Percentiles rank a stretch among this genome's conserved stretches.
Evolutionary conservation across 2,113 vertebrate species (phyloP).

Genomic region (Xiphorhynchus elegans): DNA sequence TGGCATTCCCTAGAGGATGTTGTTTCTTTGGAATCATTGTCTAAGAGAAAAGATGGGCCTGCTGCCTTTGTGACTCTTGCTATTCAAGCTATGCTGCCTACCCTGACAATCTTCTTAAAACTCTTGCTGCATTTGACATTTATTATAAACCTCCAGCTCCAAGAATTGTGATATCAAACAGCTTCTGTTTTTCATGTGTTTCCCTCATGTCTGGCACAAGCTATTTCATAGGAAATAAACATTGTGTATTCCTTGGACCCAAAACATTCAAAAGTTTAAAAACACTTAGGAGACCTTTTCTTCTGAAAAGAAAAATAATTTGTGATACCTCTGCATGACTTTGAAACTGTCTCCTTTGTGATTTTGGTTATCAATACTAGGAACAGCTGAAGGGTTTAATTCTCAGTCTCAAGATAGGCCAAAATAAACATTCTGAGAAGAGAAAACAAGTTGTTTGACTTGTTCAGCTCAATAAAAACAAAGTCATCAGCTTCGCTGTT

Average conservation of each 20-base stretch:
- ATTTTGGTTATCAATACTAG: neutral
- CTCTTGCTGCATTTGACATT: neutral
- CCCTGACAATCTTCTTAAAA: neutral
- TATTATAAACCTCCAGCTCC: neutral
- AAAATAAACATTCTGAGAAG: conserved; percentile 30
- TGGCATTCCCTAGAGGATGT: neutral
- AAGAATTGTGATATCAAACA: neutral
- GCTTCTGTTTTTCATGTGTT: neutral
- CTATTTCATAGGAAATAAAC: neutral
- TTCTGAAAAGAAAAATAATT: neutral
- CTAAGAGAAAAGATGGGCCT: neutral
- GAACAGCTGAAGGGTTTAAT: neutral
- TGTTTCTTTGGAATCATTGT: neutral
- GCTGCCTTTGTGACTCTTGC: neutral
- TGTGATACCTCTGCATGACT: neutral
- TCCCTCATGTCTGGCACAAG: neutral
- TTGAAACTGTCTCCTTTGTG: neutral
- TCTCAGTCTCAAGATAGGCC: neutral
- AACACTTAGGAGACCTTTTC: neutral
- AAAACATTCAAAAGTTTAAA: neutral
- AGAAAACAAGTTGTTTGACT: conserved; percentile 27
- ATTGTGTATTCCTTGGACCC: neutral
- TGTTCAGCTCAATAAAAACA: conserved; percentile 4
- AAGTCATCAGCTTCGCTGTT: neutral
- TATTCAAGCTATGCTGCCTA: neutral